Evolutionary conservation across 1,140 invertebrate genomes (phyloP).

Genomic region (Solenopsis fugax): DNA sequence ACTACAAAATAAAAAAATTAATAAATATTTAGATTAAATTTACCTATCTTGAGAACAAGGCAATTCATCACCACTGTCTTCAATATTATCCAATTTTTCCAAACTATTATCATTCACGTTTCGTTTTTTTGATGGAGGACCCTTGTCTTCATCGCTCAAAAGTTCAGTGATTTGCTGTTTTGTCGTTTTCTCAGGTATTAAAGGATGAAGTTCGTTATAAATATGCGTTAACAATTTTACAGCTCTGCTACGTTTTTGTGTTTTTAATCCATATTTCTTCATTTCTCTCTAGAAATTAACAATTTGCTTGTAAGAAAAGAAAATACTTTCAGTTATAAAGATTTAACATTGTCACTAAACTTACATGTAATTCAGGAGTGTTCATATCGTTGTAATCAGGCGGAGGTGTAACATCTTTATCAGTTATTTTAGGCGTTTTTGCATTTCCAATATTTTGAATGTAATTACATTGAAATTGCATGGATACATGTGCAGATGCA

Average conservation of each 20-base stretch:
- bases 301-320: slow-evolving; percentile 7
- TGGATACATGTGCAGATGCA: background rate
- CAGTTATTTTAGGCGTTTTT: slow-evolving; percentile 42
- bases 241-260: slow-evolving; percentile 82
- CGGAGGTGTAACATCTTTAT: slow-evolving; percentile 79
- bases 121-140: slow-evolving; percentile 65
- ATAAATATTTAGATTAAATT: slow-evolving; percentile 43
- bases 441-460: background rate
- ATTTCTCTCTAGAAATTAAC: slow-evolving; percentile 82
- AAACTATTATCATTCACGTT: slow-evolving; percentile 18
- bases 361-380: slow-evolving; percentile 84
- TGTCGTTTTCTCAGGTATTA: slow-evolving; percentile 34
- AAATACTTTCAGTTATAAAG: background rate
- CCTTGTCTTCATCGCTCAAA: slow-evolving; percentile 70
- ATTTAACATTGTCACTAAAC: slow-evolving; percentile 44
- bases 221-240: slow-evolving; percentile 85
- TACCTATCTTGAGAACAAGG: slow-evolving; percentile 58
- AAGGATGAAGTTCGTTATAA: slow-evolving; percentile 85
- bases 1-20: background rate
- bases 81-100: background rate
- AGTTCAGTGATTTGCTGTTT: slow-evolving; percentile 23
- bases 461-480: slow-evolving; percentile 47
- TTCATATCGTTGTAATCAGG: slow-evolving; percentile 83
- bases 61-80: slow-evolving; percentile 51
- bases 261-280: slow-evolving; percentile 85